A percentile compares a stretch with the other conserved stretches of the same genome.
These are phyloP conservation scores for Rhea pennata DNA, from an alignment of 2,113 vertebrate genomes.

Conservation along the genomic window DNA sequence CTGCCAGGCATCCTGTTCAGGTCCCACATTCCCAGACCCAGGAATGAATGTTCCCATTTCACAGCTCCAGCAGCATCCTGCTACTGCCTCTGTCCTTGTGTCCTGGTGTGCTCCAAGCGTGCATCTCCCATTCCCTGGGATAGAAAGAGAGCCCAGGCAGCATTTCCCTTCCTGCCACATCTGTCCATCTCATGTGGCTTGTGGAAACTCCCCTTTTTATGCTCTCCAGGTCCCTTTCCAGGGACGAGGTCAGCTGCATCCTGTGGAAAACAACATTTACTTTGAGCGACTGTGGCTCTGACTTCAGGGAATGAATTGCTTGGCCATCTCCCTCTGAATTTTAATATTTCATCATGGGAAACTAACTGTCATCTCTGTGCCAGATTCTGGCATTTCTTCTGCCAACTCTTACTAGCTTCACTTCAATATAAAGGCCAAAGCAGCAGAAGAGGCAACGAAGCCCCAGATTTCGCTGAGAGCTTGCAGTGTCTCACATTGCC, in stretches of 20 bases:
- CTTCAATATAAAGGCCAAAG: background rate
- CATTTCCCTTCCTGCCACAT: background rate
- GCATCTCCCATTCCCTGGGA: no score
- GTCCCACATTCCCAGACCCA: background rate
- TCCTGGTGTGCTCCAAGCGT: background rate
- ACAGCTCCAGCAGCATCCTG: background rate
- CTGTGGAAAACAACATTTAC: fast-evolving
- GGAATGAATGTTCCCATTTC: background rate
- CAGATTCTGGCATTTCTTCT: background rate
- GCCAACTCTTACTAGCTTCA: background rate
- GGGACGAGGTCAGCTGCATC: background rate
- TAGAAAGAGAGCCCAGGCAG: background rate
- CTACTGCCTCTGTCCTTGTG: background rate
- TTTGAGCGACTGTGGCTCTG: background rate
- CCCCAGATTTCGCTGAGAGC: background rate
- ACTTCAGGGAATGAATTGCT: background rate
- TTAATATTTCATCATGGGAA: background rate
- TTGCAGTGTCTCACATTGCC: background rate
- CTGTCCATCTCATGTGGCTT: background rate
- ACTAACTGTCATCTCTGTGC: background rate
- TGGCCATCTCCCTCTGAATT: background rate
- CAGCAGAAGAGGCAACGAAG: background rate
- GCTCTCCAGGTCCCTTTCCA: background rate
- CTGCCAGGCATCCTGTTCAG: background rate
- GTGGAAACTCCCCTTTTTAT: background rate